Base-by-base conservation (phyloP, 2,113 vertebrate genomes). In the Bothrops jararaca region DNA sequence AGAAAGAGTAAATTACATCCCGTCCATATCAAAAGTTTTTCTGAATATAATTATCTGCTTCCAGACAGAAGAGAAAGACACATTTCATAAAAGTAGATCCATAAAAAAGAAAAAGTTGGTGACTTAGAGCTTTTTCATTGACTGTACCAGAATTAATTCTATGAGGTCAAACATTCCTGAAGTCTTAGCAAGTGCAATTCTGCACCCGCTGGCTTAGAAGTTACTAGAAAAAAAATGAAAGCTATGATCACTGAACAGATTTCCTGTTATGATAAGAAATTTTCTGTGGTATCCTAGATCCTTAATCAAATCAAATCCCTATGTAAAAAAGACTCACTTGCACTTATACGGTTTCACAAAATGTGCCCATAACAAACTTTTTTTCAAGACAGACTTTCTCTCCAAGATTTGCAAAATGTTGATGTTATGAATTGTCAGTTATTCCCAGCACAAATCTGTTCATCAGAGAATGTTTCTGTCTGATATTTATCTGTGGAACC, bases 401-500 rank as follows among this genome's bases (percentile, higher is more conserved):
- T 48, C 26, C 80, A 29, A 45, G 87, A 29, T 12, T 18, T n/a
- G 39, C 85, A 13, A 60, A 0, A 24, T 74, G 64, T 74, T 56
- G 29, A 86, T 74, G 80, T 90, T 48, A 0, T 58, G 56, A 60
- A 23, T 90, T 42, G 86, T 52, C 29, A 89, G 93, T 50, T 1
- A 56, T 7, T 23, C 11, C 0, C 45, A 74, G 93, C 26, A 39
- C 8, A 13, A 89, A 13, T 4, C 80, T 92, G 74, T 64, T 57
- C 18, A 26, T 60, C 24, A 42, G 58, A 90, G 15, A 50, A 7
- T 50, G 2, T 94, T 15, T 90, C 1, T 94, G 89, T 29, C 92
- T 90, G 54, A 24, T 91, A 58, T 88, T 93, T 95, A 1, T 13
- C 93, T 86, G 3, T 42, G 91, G 69, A 92, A 89, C 18, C 92